Conservation (phyloP, 2,888 invertebrate genomes). For the Cosmia trapezina region DNA sequence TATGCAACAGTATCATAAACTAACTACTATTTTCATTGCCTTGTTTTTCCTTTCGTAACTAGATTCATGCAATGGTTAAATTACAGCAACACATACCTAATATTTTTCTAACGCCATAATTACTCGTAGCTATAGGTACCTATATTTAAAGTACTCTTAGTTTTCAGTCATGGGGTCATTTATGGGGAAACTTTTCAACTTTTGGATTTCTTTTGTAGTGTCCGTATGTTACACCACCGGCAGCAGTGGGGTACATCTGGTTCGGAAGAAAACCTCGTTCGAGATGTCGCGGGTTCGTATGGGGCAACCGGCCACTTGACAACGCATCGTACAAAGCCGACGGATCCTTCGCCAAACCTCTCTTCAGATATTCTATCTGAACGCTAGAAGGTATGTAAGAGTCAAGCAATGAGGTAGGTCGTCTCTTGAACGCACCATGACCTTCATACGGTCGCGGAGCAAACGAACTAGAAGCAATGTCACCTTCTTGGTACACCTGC, state of each 20-base stretch:
- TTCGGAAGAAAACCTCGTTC: constrained; percentile 88
- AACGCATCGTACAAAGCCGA: constrained; percentile 84
- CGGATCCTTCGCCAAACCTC: constrained; percentile 85
- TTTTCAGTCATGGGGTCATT: constrained; percentile 64
- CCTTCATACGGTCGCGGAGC: constrained; percentile 75
- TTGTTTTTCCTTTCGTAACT: constrained; percentile 1
- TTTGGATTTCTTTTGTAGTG: constrained; percentile 85
- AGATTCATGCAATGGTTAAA: constrained; percentile 24
- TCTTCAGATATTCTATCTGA: constrained; percentile 86
- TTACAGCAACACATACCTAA: constrained; percentile 11
- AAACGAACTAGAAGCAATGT: constrained; percentile 69
- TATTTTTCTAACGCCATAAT: constrained; percentile 3
- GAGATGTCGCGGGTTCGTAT: constrained; percentile 77
- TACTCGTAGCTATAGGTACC: background rate
- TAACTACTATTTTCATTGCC: background rate
- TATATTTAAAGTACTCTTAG: constrained; percentile 18
- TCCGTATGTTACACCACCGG: constrained; percentile 85
- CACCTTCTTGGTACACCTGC: constrained; percentile 78
- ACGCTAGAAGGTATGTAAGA: constrained; percentile 91
- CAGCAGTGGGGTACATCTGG: constrained; percentile 87
- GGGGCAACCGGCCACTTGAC: constrained; percentile 77
- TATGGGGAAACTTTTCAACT: constrained; percentile 72
- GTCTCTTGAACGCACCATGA: constrained; percentile 76
- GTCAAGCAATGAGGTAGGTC: constrained; percentile 89
- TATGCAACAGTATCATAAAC: no score